phyloP scores from a whole-genome alignment of 2,888 invertebrate genomes.

The Gisinianus flammeolus region DNA sequence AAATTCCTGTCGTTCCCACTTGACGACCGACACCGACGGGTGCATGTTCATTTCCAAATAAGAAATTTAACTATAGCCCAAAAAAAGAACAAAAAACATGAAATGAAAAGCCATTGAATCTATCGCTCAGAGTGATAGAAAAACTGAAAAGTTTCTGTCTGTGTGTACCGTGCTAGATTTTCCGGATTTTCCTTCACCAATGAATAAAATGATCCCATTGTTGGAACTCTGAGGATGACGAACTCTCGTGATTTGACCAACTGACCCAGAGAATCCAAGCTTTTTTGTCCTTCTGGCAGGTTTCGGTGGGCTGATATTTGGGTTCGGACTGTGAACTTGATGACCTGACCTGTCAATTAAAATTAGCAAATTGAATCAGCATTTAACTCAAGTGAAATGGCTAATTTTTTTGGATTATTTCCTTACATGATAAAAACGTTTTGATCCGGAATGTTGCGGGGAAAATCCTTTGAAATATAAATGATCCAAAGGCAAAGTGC shows the following conservation, averaged over 20 bases:
- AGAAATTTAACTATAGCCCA: constrained; percentile 39
- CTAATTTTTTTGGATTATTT: too few relatives aligned
- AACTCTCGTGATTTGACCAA: background rate
- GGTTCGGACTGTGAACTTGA: background rate
- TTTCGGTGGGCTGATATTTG: constrained; percentile 12
- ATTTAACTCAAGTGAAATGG: too few relatives aligned
- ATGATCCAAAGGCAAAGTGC: too few relatives aligned
- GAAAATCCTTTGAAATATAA: too few relatives aligned
- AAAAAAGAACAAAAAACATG: background rate
- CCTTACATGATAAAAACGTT: too few relatives aligned
- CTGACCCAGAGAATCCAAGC: background rate
- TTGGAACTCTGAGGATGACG: constrained; percentile 48
- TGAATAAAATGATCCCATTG: constrained; percentile 39
- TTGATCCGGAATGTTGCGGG: too few relatives aligned
- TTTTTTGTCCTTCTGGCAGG: constrained; percentile 16
- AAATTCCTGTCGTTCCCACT: constrained; percentile 39
- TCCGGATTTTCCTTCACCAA: constrained; percentile 42
- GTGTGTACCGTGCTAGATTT: constrained; percentile 49
- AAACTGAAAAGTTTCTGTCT: too few relatives aligned
- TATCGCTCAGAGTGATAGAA: too few relatives aligned
- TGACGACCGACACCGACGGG: constrained; percentile 22
- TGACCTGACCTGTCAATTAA: too few relatives aligned
- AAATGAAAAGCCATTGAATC: background rate
- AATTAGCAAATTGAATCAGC: too few relatives aligned
- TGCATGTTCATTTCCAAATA: constrained; percentile 41